phyloP scores from a whole-genome alignment of 2,113 vertebrate genomes.

The Steatornis caripensis region DNA sequence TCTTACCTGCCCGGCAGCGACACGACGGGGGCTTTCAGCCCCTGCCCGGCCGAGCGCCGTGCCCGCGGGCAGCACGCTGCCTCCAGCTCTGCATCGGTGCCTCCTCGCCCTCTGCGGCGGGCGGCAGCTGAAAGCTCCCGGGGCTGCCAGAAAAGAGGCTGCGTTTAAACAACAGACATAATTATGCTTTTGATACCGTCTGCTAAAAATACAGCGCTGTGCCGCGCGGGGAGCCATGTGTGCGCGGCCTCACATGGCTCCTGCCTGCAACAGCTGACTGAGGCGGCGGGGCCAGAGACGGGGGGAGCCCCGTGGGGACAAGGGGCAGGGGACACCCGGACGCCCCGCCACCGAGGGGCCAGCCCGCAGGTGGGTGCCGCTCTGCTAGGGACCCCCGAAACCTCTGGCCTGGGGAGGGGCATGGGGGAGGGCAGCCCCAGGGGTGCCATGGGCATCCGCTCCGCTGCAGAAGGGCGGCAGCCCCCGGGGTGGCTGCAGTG shows the following conservation, averaged over 20 bases:
- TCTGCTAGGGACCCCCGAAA: background rate
- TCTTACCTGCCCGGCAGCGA: background rate
- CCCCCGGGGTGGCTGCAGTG: background rate
- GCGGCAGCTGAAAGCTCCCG: background rate
- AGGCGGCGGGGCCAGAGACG: background rate
- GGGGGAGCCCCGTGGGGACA: background rate
- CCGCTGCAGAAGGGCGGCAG: rapidly evolving
- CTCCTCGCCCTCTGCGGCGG: background rate
- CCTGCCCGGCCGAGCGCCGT: background rate
- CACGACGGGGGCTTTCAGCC: background rate
- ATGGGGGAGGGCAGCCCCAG: no score
- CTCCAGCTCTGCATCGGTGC: no score
- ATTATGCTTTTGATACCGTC: conserved; percentile 36
- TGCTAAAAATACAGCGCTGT: conserved; percentile 63
- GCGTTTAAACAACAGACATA: conserved; percentile 31
- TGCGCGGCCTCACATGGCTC: conserved; percentile 45
- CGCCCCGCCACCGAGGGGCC: rapidly evolving
- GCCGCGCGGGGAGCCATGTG: conserved; percentile 37
- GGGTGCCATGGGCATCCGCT: no score
- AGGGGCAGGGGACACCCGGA: background rate
- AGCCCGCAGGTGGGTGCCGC: background rate
- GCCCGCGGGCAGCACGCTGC: no score
- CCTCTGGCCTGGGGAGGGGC: no score
- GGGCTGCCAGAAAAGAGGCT: conserved; percentile 24
- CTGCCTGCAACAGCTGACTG: background rate